Evolutionary conservation across 2,888 invertebrate genomes (phyloP).

Genomic region (Erebia aethiops): DNA sequence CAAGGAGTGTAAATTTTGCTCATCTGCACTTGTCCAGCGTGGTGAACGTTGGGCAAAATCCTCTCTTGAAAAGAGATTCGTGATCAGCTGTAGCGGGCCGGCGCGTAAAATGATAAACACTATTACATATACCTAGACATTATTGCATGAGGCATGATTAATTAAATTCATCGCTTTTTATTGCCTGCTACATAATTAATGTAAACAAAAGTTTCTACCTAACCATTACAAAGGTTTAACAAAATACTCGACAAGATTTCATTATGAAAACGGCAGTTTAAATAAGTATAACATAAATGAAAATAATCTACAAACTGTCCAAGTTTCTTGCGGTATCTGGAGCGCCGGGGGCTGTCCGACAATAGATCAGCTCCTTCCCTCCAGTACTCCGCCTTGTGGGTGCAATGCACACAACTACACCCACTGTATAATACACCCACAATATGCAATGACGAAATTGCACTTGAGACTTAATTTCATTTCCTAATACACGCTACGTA

Average conservation of each 20-base stretch:
- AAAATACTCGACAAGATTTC: conserved; percentile 5
- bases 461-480: conserved; percentile 78
- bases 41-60: too few relatives aligned
- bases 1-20: too few relatives aligned
- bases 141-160: background rate
- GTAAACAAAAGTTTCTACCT: background rate
- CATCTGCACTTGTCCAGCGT: too few relatives aligned
- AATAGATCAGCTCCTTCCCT: conserved; percentile 46
- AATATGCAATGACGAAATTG: conserved; percentile 63
- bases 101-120: background rate
- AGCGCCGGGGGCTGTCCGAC: conserved; percentile 46
- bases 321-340: conserved; percentile 45
- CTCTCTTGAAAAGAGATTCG: too few relatives aligned
- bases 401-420: conserved; percentile 38
- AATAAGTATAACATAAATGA: conserved; percentile 41
- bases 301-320: conserved; percentile 45
- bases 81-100: too few relatives aligned
- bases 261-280: conserved; percentile 24
- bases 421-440: conserved; percentile 39
- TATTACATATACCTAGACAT: too few relatives aligned
- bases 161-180: too few relatives aligned
- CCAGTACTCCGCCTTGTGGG: conserved; percentile 40
- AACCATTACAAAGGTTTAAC: background rate
- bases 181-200: background rate
- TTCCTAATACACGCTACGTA: conserved; percentile 73